Conservation (phyloP, 2,797 vertebrate genomes). For the Enteromius trimaculatus region DNA sequence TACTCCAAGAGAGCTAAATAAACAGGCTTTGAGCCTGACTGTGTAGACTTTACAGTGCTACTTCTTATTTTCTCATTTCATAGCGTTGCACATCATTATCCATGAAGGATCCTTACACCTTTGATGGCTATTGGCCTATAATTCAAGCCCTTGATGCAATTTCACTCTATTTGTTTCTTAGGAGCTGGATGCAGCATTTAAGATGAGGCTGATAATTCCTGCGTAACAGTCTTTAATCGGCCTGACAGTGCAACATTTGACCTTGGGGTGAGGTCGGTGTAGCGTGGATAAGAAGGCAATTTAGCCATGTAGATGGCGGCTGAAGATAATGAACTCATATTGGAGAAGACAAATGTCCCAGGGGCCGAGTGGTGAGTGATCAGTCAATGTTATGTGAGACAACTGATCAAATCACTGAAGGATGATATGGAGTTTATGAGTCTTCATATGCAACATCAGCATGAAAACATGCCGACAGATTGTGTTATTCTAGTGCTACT, state of each 20-base stretch:
- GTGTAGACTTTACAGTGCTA: not conserved
- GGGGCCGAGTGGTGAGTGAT: slow-evolving; percentile 48
- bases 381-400: slow-evolving; percentile 39
- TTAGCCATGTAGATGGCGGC: slow-evolving; percentile 57
- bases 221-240: slow-evolving; percentile 50
- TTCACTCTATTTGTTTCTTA: slow-evolving; percentile 28
- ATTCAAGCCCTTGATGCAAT: slow-evolving; percentile 29
- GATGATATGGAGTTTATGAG: slow-evolving; percentile 45
- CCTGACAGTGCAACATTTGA: slow-evolving; percentile 50
- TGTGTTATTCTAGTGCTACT: slow-evolving; percentile 8
- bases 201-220: slow-evolving; percentile 44
- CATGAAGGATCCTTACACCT: slow-evolving; percentile 11
- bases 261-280: slow-evolving; percentile 54
- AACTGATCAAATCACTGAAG: slow-evolving; percentile 52
- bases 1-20: not conserved
- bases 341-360: slow-evolving; percentile 54
- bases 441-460: slow-evolving; percentile 41
- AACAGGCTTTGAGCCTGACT: slow-evolving; percentile 5
- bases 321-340: slow-evolving; percentile 61
- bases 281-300: slow-evolving; percentile 57
- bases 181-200: slow-evolving; percentile 33
- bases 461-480: slow-evolving; percentile 20
- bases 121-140: slow-evolving; percentile 25
- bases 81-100: not conserved
- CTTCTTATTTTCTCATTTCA: slow-evolving; percentile 14